Evolutionary conservation across 2,797 vertebrate species (phyloP), one percentile per base, ranked within the genome.

Genomic region (Betta splendens): DNA sequence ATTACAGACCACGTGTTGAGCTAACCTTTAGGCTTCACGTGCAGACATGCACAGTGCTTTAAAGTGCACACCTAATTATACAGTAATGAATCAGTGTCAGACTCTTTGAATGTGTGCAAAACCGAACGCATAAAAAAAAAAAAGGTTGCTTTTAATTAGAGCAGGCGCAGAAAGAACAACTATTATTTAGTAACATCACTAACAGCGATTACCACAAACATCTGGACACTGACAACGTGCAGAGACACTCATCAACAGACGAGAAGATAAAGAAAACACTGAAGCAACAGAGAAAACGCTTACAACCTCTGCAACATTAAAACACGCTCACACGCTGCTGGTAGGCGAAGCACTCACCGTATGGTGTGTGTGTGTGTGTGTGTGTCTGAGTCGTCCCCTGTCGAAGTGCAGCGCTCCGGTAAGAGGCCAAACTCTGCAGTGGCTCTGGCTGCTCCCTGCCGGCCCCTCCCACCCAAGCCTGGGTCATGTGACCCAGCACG

Each of bases 391-490:
- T 65, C 18, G 73, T 84, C 80, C 84, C 78, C 77, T 74, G 85
- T 80, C 69, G 85, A 83, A 85, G 82, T 65, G 78, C 81, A 83
- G 78, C 52, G 43, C 81, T 85, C 79, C 75, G 83, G 84, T 88
- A 85, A 88, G 87, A 89, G 91, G 85, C 90, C 88, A 66, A 86
- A 84, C 79, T 90, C 84, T 79, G 87, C 79, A 68, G 80, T 59
- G 76, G 67, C 87, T 82, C 69, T 83, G 79, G 79, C 79, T 83
- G 73, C 78, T 79, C 65, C 48, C 70, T 21, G 75, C 33, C 66
- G 25, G 60, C 59, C 82, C 87, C 85, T 75, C 81, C 86, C 76
- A 85, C 77, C 64, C 78, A 60, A 51, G 37, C 68, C 55, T 42
- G 80, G 44, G 81, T 88, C 91, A 92, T 84, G 85, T 92, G 90